Evolutionary conservation across 2,797 vertebrate species (phyloP).

Genomic region (Lutjanus campechanus): DNA sequence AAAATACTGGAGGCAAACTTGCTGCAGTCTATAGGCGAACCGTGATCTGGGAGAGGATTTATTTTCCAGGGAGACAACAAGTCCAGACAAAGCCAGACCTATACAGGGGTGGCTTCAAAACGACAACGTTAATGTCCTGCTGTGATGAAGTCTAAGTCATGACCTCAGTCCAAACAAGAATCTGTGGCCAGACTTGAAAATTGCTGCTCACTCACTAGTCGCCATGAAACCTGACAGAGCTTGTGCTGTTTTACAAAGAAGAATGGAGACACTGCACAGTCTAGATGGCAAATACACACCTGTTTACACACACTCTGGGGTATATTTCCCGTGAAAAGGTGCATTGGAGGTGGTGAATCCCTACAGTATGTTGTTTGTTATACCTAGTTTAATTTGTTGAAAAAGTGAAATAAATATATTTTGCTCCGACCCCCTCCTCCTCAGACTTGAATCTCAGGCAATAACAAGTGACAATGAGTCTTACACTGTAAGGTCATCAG

Average conservation of each 20-base stretch:
- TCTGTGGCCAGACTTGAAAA: constrained; percentile 20
- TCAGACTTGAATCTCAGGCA: no score
- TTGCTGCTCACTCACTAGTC: background rate
- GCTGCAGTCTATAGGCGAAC: background rate
- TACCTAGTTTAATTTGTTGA: background rate
- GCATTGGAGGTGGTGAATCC: background rate
- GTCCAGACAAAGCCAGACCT: constrained; percentile 3
- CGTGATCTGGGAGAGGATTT: background rate
- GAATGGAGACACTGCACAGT: background rate
- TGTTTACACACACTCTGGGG: background rate
- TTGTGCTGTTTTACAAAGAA: background rate
- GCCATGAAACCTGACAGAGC: constrained; percentile 11
- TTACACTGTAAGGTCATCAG: no score
- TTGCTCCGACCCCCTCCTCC: no score
- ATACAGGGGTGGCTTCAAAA: constrained; percentile 1
- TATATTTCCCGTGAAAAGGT: background rate
- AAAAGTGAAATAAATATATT: no score
- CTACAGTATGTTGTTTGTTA: background rate
- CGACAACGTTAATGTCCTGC: constrained; percentile 18
- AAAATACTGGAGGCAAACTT: background rate
- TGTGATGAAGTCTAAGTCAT: constrained; percentile 18
- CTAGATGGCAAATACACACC: constrained; percentile 10
- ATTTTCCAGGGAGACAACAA: constrained; percentile 25
- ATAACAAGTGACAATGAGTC: no score
- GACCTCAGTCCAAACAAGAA: constrained; percentile 25